phyloP scores from a whole-genome alignment of 2,888 invertebrate genomes.

The Lasius platythorax region DNA sequence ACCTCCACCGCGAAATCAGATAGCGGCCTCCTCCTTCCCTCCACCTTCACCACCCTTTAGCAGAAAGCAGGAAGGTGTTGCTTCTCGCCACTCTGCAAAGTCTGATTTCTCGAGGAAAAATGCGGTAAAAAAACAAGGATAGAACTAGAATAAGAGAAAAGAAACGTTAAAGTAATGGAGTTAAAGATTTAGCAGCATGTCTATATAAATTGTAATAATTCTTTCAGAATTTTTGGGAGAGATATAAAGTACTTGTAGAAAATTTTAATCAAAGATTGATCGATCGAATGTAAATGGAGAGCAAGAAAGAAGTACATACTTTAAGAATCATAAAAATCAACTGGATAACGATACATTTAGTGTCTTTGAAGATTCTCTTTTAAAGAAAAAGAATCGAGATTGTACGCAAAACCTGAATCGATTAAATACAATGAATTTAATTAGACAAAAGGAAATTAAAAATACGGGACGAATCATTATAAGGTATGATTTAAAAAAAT shows the following conservation, averaged over 20 bases:
- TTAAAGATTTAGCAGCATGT: background rate
- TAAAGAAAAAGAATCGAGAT: too few species aligned
- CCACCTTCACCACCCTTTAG: constrained; percentile 66
- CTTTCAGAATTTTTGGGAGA: background rate
- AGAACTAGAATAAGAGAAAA: background rate
- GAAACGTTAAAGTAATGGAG: background rate
- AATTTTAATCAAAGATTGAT: background rate
- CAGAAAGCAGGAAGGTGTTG: constrained; percentile 54
- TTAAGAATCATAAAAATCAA: background rate
- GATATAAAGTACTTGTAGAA: background rate
- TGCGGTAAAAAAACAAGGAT: background rate
- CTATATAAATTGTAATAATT: background rate
- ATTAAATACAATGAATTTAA: background rate
- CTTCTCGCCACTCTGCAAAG: constrained; percentile 38
- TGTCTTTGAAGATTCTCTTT: too few species aligned
- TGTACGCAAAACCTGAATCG: background rate
- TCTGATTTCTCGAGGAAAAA: constrained; percentile 20
- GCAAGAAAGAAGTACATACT: background rate
- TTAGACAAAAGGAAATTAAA: background rate
- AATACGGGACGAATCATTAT: background rate
- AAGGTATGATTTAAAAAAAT: background rate
- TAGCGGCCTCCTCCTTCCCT: constrained; percentile 76
- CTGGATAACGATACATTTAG: too few species aligned
- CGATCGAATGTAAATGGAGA: background rate
- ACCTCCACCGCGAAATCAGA: constrained; percentile 84